Percentiles rank a stretch among this genome's conserved stretches.
Evolutionary conservation across 2,888 invertebrate genomes (phyloP).

Genomic region (Charanyca ferruginea): DNA sequence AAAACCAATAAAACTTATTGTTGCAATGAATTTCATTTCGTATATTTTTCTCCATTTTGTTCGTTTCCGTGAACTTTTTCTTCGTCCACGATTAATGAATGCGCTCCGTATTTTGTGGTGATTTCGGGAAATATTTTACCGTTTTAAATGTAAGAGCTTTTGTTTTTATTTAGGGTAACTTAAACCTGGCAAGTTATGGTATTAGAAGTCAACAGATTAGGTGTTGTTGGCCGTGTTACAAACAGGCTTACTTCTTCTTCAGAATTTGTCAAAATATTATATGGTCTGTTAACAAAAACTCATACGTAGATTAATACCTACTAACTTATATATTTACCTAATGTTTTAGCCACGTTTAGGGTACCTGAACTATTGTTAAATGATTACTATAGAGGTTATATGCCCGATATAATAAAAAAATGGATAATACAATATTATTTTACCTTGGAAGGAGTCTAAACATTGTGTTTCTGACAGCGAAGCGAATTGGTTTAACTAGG

Average conservation of each 20-base stretch:
- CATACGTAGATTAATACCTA: no score
- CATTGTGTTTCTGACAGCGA: background rate
- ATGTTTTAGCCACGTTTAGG: no score
- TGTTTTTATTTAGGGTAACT: conserved; percentile 7
- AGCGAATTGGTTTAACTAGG: background rate
- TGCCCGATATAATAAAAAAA: no score
- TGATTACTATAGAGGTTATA: background rate
- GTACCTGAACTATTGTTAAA: background rate
- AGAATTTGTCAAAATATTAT: no score
- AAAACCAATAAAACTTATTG: conserved; percentile 72
- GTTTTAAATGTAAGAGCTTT: conserved; percentile 15
- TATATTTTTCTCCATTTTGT: conserved; percentile 55
- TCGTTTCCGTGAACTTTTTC: conserved; percentile 50
- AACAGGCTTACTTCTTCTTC: background rate
- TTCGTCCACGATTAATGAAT: conserved; percentile 62
- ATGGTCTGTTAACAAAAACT: no score
- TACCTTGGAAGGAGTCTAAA: background rate
- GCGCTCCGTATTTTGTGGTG: conserved; percentile 36
- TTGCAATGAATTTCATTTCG: conserved; percentile 66
- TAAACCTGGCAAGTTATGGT: background rate
- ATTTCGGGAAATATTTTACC: conserved; percentile 32
- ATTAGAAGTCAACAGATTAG: conserved; percentile 5
- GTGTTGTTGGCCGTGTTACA: background rate
- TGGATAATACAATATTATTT: no score
- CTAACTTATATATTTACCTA: no score